phyloP scores from a whole-genome alignment of 2,888 invertebrate species.

The Drosophila basisetae region DNA sequence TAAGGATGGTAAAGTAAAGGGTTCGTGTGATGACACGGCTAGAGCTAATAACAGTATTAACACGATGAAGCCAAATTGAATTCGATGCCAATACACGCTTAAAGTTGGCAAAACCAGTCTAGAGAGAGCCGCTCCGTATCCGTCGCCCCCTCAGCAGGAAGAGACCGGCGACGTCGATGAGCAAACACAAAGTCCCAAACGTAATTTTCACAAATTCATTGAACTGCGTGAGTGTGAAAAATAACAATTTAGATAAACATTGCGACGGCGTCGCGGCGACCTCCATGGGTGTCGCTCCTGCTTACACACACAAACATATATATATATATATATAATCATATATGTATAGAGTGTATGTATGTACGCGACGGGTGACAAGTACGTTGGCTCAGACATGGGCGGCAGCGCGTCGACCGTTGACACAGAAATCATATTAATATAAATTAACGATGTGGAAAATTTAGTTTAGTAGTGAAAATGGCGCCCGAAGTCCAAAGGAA shows the following conservation, averaged over 20 bases:
- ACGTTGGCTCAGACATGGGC: conserved; percentile 55
- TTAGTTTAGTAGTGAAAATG: conserved; percentile 85
- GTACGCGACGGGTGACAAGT: conserved; percentile 31
- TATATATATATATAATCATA: neutral
- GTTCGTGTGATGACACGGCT: conserved; percentile 48
- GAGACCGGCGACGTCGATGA: conserved; percentile 47
- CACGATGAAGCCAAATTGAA: conserved; percentile 80
- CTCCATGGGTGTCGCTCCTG: conserved; percentile 69
- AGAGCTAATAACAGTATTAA: conserved; percentile 80
- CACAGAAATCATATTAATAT: conserved; percentile 85
- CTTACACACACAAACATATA: conserved; percentile 5
- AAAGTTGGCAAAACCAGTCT: conserved; percentile 59
- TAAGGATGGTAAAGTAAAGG: conserved; percentile 44
- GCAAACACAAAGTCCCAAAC: conserved; percentile 84
- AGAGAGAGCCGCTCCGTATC: conserved; percentile 2
- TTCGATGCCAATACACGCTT: conserved; percentile 78
- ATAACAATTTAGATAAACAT: conserved; percentile 86
- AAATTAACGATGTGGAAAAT: conserved; percentile 86
- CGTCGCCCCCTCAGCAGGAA: conserved; percentile 2
- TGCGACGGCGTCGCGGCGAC: conserved; percentile 76
- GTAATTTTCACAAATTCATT: conserved; percentile 85
- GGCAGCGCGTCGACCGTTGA: conserved; percentile 72
- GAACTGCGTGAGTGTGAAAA: conserved; percentile 86
- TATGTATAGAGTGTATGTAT: conserved; percentile 13
- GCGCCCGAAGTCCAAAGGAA: conserved; percentile 49